These are phyloP conservation scores for Pachydiplax longipennis DNA, from an alignment of 2,888 invertebrate genomes.

Conservation along the genomic window DNA sequence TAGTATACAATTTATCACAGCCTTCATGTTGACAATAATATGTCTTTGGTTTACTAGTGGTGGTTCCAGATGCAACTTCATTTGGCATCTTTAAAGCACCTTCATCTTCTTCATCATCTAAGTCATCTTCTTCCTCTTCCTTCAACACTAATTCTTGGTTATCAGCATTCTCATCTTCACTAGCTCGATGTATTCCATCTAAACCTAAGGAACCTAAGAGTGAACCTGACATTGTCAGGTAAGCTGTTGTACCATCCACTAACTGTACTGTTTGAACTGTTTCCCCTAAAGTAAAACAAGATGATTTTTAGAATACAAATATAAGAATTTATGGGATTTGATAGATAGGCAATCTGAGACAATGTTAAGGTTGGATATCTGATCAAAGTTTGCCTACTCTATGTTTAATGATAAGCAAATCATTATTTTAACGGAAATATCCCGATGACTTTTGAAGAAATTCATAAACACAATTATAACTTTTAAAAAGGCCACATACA, in stretches of 20 bases:
- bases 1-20: constrained; percentile 46
- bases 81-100: constrained; percentile 25
- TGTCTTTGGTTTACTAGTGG: constrained; percentile 4
- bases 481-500: no score
- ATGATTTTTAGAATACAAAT: no score
- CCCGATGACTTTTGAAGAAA: no score
- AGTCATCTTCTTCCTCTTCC: background rate
- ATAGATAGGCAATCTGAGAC: no score
- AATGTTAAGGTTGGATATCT: no score
- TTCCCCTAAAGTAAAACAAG: background rate
- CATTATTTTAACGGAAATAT: no score
- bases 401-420: no score
- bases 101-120: constrained; percentile 39
- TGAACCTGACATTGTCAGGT: constrained; percentile 49
- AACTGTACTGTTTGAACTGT: constrained; percentile 51
- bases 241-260: constrained; percentile 53
- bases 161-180: constrained; percentile 27
- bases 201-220: constrained; percentile 46
- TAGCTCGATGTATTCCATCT: constrained; percentile 17
- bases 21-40: constrained; percentile 46
- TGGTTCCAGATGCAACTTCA: background rate
- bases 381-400: no score
- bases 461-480: no score
- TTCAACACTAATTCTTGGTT: background rate
- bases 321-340: no score